These are phyloP conservation scores for Scophthalmus maximus DNA, from an alignment of 2,113 vertebrate species.

Conservation along the genomic window DNA sequence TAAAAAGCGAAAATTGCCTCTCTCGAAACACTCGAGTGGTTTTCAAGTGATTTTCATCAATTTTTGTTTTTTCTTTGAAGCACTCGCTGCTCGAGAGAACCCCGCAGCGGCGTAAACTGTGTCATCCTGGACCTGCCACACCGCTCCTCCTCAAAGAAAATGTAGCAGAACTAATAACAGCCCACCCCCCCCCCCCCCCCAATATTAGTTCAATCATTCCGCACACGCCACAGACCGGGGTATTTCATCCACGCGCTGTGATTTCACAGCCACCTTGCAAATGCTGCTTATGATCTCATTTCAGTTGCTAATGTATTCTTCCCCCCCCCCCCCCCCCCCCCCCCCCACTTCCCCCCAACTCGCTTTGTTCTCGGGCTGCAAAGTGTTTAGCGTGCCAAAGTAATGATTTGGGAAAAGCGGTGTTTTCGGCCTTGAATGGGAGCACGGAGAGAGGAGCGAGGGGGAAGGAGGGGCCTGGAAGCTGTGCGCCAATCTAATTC, in stretches of 20 bases:
- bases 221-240: constrained; percentile 60
- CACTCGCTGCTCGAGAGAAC: constrained; percentile 54
- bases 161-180: constrained; percentile 78
- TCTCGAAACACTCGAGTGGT: constrained; percentile 49
- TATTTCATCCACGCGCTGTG: constrained; percentile 74
- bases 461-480: constrained; percentile 55
- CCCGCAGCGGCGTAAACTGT: constrained; percentile 52
- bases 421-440: constrained; percentile 74
- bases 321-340: neutral
- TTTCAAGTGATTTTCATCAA: constrained; percentile 52
- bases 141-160: constrained; percentile 66
- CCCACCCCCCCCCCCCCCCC: no score
- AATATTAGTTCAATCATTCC: constrained; percentile 76
- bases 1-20: constrained; percentile 55
- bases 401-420: constrained; percentile 74
- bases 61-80: constrained; percentile 57
- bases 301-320: constrained; percentile 76
- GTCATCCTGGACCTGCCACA: constrained; percentile 58
- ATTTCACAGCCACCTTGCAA: constrained; percentile 75
- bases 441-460: constrained; percentile 50
- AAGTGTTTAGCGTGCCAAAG: constrained; percentile 74
- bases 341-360: constrained; percentile 15
- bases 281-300: constrained; percentile 76
- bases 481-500: constrained; percentile 79
- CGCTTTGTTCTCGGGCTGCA: constrained; percentile 71